Percentiles rank a stretch among this genome's conserved stretches.
Evolutionary conservation across 2,113 vertebrate genomes (phyloP).

Genomic region (Mandrillus leucophaeus): DNA sequence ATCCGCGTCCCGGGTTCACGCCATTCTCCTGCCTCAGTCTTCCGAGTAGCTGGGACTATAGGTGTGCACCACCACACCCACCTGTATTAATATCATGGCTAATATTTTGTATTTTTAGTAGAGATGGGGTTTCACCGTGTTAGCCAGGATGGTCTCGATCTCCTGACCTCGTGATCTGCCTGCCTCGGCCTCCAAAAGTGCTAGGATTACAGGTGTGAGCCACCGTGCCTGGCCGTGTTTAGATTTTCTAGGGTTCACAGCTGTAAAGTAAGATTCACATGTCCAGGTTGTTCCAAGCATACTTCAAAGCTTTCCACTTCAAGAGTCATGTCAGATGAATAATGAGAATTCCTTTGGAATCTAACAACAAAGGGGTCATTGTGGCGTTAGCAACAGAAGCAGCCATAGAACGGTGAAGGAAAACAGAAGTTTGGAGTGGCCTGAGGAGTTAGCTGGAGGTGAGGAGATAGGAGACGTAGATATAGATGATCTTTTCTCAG

Average conservation of each 20-base stretch:
- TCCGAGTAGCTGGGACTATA: no score
- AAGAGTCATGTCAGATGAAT: background rate
- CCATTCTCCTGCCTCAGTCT: no score
- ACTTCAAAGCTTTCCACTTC: background rate
- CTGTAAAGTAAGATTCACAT: background rate
- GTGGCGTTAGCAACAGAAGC: constrained; percentile 12
- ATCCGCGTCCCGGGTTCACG: no score
- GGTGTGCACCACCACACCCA: no score
- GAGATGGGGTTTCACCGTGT: no score
- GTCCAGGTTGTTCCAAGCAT: background rate
- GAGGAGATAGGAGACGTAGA: background rate
- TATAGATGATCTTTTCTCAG: background rate
- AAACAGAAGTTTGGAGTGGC: background rate
- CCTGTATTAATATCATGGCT: no score
- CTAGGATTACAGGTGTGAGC: no score
- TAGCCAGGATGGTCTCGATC: no score
- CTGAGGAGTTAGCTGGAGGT: background rate
- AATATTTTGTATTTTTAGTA: no score
- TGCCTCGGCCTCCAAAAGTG: no score
- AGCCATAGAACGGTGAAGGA: background rate
- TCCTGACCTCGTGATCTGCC: no score
- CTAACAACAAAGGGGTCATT: constrained; percentile 52
- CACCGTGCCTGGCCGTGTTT: background rate
- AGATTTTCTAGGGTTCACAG: background rate
- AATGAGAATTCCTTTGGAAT: background rate